Evolutionary conservation across 2,113 vertebrate species (phyloP), one percentile per base, ranked within the genome.

Genomic region (Shinisaurus crocodilurus): DNA sequence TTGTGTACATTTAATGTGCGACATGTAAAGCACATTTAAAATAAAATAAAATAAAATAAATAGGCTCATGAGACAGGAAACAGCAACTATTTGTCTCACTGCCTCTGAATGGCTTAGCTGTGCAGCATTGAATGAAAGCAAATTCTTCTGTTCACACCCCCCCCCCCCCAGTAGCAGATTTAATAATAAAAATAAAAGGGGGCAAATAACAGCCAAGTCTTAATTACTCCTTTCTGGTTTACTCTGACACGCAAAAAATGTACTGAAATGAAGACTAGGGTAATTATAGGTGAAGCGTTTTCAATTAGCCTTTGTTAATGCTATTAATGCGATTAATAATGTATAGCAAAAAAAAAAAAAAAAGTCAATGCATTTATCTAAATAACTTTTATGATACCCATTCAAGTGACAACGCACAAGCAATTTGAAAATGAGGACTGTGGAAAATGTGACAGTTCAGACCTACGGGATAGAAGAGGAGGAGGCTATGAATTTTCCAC

Each of bases 241-340:
- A 93, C 94, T 96, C 93, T 86, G 94, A 96, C 95, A 95, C 32
- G 60, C 63, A 50, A 60, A 95, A 97, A 97, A 93, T 32, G n/a
- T 80, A 91, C 84, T 93, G 95, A 96, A 96, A 95, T 70, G 34
- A 97, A 96, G 95, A 85, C 95, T 95, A 95, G 95, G 75, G 7
- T 93, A 96, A 95, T 97, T 97, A 96, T 90, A 96, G 95, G 96
- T 86, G 95, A 96, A 94, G 95, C 91, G 77, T 96, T 97, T 97
- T 97, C 94, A 97, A 96, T 97, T 97, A 97, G 94, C 95, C 92
- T 96, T 97, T 96, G 95, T 96, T 97, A 97, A 94, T 1, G 74
- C 95, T 96, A 96, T 97, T 96, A 97, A 96, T 97, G 95, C 96
- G 95, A 96, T 97, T 96, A 96, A 97, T 96, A 97, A 96, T 25